A percentile compares a stretch with the other conserved stretches of the same genome.
Evolutionary conservation across 2,888 invertebrate species (phyloP).

Genomic region (Trachelus stipa): DNA sequence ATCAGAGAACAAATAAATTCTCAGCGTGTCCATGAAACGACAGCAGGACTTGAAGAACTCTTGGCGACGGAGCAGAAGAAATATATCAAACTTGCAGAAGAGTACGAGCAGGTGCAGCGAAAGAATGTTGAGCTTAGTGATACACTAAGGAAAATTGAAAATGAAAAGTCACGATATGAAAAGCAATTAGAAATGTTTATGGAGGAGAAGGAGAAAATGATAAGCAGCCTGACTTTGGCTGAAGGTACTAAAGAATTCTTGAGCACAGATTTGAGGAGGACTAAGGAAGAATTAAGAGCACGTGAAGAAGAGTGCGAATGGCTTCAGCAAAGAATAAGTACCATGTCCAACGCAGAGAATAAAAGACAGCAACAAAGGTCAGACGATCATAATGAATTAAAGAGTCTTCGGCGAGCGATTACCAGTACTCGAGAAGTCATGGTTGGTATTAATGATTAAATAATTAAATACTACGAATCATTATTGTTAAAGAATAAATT

Average conservation of each 20-base stretch:
- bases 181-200: conserved; percentile 67
- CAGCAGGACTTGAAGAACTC: conserved; percentile 36
- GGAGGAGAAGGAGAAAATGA: conserved; percentile 66
- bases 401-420: conserved; percentile 47
- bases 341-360: conserved; percentile 51
- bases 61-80: conserved; percentile 45
- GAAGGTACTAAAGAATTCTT: conserved; percentile 68
- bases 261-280: conserved; percentile 67
- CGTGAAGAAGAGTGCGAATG: conserved; percentile 70
- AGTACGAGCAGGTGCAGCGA: conserved; percentile 45
- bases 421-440: conserved; percentile 50
- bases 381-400: conserved; percentile 47
- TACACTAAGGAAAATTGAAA: conserved; percentile 66
- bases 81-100: conserved; percentile 41
- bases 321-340: conserved; percentile 69
- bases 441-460: conserved; percentile 29
- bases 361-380: conserved; percentile 49
- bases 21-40: conserved; percentile 28
- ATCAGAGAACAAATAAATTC: conserved; percentile 44
- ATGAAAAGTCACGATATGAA: conserved; percentile 68
- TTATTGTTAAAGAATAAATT: conserved; percentile 8
- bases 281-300: conserved; percentile 67
- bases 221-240: conserved; percentile 50
- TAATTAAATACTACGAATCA: not conserved
- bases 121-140: conserved; percentile 64